Percentiles rank a stretch among this genome's conserved stretches.
Conservation (phyloP, 2,113 vertebrate genomes). For the Aegotheles bennettii region DNA sequence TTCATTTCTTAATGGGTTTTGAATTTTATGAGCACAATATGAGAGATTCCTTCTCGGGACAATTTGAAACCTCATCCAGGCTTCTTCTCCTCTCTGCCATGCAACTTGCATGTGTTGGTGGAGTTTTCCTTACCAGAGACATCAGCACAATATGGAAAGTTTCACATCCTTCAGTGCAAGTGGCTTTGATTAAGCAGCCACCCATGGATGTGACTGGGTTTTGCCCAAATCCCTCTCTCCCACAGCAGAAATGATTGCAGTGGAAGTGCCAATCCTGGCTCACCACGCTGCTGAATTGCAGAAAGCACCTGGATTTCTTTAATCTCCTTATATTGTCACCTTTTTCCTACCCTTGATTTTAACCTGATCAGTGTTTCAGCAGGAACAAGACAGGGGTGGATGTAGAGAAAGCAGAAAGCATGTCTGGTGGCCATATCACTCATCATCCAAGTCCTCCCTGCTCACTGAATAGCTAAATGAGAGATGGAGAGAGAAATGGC, state of each 20-base stretch:
- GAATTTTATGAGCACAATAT: background rate
- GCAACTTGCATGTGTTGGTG: background rate
- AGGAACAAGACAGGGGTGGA: background rate
- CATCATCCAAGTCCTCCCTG: background rate
- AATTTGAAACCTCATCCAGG: accelerated
- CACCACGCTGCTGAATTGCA: background rate
- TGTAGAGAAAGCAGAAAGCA: background rate
- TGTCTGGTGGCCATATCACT: background rate
- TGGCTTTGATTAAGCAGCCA: background rate
- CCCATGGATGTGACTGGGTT: background rate
- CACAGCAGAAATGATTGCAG: background rate
- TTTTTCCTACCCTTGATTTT: background rate
- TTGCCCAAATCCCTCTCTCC: background rate
- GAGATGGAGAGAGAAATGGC: background rate
- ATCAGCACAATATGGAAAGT: background rate
- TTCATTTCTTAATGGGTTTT: background rate
- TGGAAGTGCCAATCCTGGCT: background rate
- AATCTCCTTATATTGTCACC: background rate
- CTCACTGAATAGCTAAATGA: background rate
- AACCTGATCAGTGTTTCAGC: background rate
- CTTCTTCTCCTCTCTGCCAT: background rate
- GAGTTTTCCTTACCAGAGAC: background rate
- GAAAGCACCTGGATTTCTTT: background rate
- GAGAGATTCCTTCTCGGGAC: background rate
- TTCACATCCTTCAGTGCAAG: background rate